A percentile compares a stretch with the other conserved stretches of the same genome.
Conservation (phyloP, 2,113 vertebrate genomes). For the Grammomys dolichurus region DNA sequence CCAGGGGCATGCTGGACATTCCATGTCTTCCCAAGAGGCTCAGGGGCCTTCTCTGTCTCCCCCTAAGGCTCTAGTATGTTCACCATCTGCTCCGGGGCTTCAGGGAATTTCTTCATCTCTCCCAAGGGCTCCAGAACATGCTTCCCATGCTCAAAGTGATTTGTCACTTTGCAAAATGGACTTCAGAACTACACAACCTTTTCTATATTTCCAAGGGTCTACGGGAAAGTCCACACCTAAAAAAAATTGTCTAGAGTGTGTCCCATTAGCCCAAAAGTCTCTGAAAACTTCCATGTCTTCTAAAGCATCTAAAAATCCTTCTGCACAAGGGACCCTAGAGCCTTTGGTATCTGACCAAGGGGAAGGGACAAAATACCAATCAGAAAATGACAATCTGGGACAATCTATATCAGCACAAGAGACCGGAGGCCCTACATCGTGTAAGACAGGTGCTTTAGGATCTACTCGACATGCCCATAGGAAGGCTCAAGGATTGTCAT, state of each 20-base stretch:
- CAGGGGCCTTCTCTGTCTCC: not conserved
- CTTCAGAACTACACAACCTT: not conserved
- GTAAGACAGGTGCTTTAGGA: too few species aligned
- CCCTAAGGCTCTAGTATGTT: not conserved
- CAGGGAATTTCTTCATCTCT: not conserved
- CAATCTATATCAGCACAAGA: too few species aligned
- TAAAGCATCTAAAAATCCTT: not conserved
- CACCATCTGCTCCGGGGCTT: not conserved
- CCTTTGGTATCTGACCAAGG: not conserved
- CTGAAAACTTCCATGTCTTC: not conserved
- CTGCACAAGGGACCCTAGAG: not conserved
- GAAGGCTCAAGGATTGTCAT: too few species aligned
- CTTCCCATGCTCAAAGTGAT: not conserved
- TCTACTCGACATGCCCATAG: too few species aligned
- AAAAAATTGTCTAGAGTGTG: not conserved
- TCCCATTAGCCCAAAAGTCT: not conserved
- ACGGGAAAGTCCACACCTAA: not conserved
- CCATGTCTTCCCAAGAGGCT: not conserved
- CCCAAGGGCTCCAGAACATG: not conserved
- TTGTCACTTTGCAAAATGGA: not conserved
- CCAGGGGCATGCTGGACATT: not conserved
- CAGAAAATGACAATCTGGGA: too few species aligned
- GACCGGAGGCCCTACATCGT: too few species aligned
- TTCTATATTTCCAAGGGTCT: not conserved
- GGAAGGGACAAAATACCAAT: too few species aligned